Conservation (phyloP, 2,888 invertebrate species). For the Lasioglossum lativentre region DNA sequence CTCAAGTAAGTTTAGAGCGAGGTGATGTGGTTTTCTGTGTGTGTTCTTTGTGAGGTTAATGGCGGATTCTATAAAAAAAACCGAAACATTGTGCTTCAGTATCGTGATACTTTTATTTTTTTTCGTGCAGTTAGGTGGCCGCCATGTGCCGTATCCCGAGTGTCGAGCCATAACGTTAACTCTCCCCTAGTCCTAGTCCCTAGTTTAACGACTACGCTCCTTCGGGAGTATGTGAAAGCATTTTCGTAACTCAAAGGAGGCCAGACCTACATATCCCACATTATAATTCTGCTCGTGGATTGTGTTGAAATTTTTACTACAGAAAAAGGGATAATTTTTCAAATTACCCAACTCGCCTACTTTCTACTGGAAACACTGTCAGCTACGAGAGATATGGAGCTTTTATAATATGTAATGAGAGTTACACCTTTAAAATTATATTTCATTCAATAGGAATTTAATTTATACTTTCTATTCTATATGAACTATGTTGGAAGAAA, state of each 20-base stretch:
- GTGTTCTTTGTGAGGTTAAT: not conserved
- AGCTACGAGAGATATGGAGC: not conserved
- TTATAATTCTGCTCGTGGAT: conserved; percentile 35
- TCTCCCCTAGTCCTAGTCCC: conserved; percentile 37
- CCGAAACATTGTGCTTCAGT: not conserved
- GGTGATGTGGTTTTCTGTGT: not conserved
- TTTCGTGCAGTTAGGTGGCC: not conserved
- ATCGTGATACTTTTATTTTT: conserved; percentile 27
- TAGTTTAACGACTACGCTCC: conserved; percentile 53
- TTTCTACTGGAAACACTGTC: not conserved
- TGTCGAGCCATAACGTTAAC: conserved; percentile 58
- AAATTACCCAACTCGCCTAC: not conserved
- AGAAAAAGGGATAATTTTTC: conserved; percentile 8
- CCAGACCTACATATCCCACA: conserved; percentile 5
- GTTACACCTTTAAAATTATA: not conserved
- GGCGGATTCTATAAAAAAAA: not conserved
- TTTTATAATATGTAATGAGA: not conserved
- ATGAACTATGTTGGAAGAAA: too few species aligned
- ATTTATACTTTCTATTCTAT: not conserved
- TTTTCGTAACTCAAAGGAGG: conserved; percentile 36
- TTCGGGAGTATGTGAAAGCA: conserved; percentile 36
- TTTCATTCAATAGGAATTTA: not conserved
- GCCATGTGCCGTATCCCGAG: conserved; percentile 11
- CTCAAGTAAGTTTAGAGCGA: not conserved
- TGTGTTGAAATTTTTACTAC: conserved; percentile 41